Evolutionary conservation across 2,888 invertebrate species (phyloP).

Genomic region (Molorchus minor): DNA sequence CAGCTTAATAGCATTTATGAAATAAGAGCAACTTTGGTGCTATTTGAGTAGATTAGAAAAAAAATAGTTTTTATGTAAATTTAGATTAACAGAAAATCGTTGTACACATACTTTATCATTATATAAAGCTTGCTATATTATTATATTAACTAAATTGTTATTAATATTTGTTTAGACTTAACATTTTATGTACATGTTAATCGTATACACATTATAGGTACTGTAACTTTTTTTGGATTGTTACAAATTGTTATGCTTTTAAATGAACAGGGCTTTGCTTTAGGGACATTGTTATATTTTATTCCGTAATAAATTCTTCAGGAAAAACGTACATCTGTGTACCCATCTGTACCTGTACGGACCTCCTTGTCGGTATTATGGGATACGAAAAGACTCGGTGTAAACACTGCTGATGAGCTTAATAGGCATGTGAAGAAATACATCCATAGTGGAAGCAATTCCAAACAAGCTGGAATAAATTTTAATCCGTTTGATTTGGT

Average conservation of each 20-base stretch:
- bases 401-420: no score
- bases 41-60: constrained; percentile 56
- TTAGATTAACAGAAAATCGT: constrained; percentile 14
- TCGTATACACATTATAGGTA: constrained; percentile 48
- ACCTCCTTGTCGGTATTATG: no score
- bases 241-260: constrained; percentile 58
- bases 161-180: constrained; percentile 42
- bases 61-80: constrained; percentile 30
- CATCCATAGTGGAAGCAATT: no score
- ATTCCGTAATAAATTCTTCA: constrained; percentile 51
- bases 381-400: no score
- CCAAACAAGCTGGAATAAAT: no score
- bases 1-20: constrained; percentile 61
- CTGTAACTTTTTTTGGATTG: constrained; percentile 58
- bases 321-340: no score
- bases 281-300: constrained; percentile 56
- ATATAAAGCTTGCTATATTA: constrained; percentile 31
- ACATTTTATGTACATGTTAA: constrained; percentile 50
- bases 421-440: no score
- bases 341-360: no score
- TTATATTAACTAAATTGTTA: constrained; percentile 43
- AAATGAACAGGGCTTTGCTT: constrained; percentile 59
- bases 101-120: constrained; percentile 22
- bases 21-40: constrained; percentile 61
- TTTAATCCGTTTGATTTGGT: no score